Evolutionary conservation across 2,113 vertebrate genomes (phyloP).

Genomic region (Oncorhynchus masou): DNA sequence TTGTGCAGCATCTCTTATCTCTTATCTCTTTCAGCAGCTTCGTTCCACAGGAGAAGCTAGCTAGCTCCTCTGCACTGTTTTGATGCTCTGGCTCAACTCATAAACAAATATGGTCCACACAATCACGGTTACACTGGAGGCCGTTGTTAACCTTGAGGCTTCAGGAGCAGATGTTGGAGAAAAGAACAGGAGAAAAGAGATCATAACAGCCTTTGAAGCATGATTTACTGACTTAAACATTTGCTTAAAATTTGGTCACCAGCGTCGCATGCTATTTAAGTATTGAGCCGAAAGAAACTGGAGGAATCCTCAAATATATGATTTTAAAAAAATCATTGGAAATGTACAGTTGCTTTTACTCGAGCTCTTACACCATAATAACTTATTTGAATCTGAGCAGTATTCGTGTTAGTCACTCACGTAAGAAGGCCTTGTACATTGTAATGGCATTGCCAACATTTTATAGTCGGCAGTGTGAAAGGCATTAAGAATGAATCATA

Average conservation of each 20-base stretch:
- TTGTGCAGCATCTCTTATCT: no score
- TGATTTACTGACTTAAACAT: constrained; percentile 53
- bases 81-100: constrained; percentile 45
- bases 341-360: no score
- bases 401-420: neutral
- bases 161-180: constrained; percentile 64
- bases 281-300: no score
- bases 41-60: neutral
- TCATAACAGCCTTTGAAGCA: constrained; percentile 46
- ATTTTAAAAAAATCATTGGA: no score
- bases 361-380: no score
- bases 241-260: constrained; percentile 33
- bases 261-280: no score
- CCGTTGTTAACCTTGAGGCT: constrained; percentile 69
- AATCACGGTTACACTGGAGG: constrained; percentile 61
- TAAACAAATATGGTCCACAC: constrained; percentile 73
- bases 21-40: neutral
- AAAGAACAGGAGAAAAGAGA: constrained; percentile 36
- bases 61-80: constrained; percentile 25
- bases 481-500: constrained; percentile 57
- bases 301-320: neutral
- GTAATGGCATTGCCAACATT: constrained; percentile 54
- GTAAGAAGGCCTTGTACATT: constrained; percentile 39
- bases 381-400: no score
- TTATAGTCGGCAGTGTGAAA: constrained; percentile 48